Evolutionary conservation across 2,888 invertebrate genomes (phyloP), one percentile per base, ranked within the genome.

Genomic region (Leptopterna dolabrata): DNA sequence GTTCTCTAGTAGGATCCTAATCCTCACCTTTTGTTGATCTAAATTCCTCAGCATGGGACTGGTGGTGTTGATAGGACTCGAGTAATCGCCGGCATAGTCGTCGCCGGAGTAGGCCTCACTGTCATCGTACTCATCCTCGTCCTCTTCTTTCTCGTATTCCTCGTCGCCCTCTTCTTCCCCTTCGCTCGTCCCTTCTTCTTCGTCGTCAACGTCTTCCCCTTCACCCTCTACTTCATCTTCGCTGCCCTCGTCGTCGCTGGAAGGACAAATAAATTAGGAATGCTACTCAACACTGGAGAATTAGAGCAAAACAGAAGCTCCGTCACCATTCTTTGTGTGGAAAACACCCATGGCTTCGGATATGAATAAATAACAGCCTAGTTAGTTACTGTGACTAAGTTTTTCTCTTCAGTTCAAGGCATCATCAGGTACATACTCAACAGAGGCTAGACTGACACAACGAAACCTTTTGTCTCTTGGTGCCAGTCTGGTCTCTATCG

Each of bases 11-110:
- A n/a, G n/a, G n/a, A n/a, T n/a, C n/a, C n/a, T n/a, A n/a, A n/a
- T 76, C n/a, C 73, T 16, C 2, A 45, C 45, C 27, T n/a, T 45
- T 78, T 36, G 78, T 51, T 81, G 81, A 7, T 16, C n/a, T n/a
- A 14, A 51, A 81, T 55, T 19, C 30, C 87, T 55, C 14, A 63
- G n/a, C 80, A 87, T 70, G 9, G 86, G 86, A 13, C 71, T 55
- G 11, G 36, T 55, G 24, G 88, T 93, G 93, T 78, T 92, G 91
- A 88, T 93, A 93, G 0, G 93, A 63, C 24, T 19, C 13, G 63
- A 63, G 19, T 63, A 63, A 24, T 63, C 63, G 24, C 16, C 73
- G 9, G 36, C 19, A 16, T 4, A 19, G 14, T 85, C 73, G 4
- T 85, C 85, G 36, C 63, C 78, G 4, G 86, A 83, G 63, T 83